Conservation (phyloP, 1,140 invertebrate species). For the Pissodes strobi region DNA sequence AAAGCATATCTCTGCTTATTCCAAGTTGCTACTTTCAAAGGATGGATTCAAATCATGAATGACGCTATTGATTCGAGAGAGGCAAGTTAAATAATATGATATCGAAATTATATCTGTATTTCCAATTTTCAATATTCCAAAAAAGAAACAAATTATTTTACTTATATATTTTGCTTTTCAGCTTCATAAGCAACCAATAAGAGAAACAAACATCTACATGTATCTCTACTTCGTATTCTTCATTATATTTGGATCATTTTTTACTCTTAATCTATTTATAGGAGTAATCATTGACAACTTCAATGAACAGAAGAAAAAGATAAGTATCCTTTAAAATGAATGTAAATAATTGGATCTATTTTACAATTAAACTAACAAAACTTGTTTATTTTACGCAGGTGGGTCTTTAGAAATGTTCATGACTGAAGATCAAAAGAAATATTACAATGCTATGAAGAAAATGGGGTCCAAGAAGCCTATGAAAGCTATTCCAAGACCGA, state of each 20-base stretch:
- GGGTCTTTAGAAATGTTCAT: constrained; percentile 99
- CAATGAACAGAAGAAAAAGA: constrained; percentile 99
- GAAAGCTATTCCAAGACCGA: constrained; percentile 96
- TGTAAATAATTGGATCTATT: not conserved
- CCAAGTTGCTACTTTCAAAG: constrained; percentile 97
- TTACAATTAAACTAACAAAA: constrained; percentile 7
- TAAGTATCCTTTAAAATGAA: constrained; percentile 55
- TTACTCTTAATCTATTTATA: constrained; percentile 97
- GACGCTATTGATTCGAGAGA: constrained; percentile 95
- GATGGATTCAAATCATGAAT: constrained; percentile 96
- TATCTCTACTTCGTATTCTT: constrained; percentile 98
- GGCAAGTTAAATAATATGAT: too few relatives aligned
- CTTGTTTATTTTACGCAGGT: constrained; percentile 63
- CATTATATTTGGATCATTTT: constrained; percentile 97
- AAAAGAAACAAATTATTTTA: not conserved
- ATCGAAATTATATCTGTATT: too few relatives aligned
- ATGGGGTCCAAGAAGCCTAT: constrained; percentile 98
- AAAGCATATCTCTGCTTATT: constrained; percentile 97
- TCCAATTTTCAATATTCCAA: not conserved
- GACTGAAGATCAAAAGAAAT: constrained; percentile 99
- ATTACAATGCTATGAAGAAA: constrained; percentile 99
- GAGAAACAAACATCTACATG: constrained; percentile 95
- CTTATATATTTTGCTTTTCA: constrained; percentile 57
- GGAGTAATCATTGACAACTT: constrained; percentile 99
- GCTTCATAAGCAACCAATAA: constrained; percentile 86